Conservation (phyloP, 2,888 invertebrate genomes). For the Chloroclysta siterata region DNA sequence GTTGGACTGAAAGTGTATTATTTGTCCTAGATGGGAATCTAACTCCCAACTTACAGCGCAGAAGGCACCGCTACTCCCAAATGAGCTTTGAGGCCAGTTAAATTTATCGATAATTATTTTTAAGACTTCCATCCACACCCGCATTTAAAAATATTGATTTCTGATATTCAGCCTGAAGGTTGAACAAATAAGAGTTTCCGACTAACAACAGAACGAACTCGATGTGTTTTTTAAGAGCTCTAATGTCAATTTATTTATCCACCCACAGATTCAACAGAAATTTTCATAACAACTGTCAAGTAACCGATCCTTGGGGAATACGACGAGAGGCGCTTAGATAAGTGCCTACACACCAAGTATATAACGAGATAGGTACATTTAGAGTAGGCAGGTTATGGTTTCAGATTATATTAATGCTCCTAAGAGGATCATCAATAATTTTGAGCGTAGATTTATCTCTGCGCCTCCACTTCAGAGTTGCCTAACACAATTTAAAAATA, state of each 20-base stretch:
- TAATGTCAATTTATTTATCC: not conserved
- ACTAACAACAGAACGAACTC: not conserved
- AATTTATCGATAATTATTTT: not conserved
- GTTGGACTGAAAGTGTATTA: too few species aligned
- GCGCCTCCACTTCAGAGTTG: not conserved
- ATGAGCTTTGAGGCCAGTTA: too few species aligned
- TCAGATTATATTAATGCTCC: not conserved
- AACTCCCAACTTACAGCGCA: too few species aligned
- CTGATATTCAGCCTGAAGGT: not conserved
- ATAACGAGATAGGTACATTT: not conserved
- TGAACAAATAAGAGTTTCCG: not conserved
- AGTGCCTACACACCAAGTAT: too few species aligned
- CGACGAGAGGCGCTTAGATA: too few species aligned
- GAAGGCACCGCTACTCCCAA: too few species aligned
- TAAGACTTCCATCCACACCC: not conserved
- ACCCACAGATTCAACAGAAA: not conserved
- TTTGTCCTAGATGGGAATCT: too few species aligned
- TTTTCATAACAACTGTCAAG: too few species aligned
- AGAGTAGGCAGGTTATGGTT: not conserved
- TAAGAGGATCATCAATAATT: constrained; percentile 4
- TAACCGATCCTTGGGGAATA: too few species aligned
- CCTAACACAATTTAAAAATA: constrained; percentile 12
- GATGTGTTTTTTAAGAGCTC: not conserved
- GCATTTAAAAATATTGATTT: not conserved
- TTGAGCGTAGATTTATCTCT: constrained; percentile 4